Evolutionary conservation across 1,140 invertebrate genomes (phyloP).

Genomic region (Acarapis woodi): DNA sequence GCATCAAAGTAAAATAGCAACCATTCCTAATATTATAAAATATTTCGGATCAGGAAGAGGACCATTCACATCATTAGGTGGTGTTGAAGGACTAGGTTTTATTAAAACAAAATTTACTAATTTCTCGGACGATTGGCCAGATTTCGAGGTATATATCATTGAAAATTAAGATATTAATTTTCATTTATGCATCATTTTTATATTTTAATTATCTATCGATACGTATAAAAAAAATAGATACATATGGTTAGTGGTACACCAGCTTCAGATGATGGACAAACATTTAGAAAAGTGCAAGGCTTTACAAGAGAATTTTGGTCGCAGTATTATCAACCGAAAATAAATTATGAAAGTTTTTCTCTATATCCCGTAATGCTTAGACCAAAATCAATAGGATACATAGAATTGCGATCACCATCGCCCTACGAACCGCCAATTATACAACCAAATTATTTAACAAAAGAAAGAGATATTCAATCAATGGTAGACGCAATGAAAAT

Average conservation of each 20-base stretch:
- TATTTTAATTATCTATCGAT: too few species aligned
- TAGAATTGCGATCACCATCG: constrained; percentile 23
- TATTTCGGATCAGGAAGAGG: constrained; percentile 17
- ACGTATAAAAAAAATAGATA: too few species aligned
- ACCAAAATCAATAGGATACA: constrained; percentile 37
- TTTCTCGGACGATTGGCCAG: constrained; percentile 49
- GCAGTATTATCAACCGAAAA: constrained; percentile 12
- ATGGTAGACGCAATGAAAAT: constrained; percentile 16
- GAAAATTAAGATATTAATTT: too few species aligned
- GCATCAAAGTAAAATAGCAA: constrained; percentile 39
- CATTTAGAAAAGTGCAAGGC: constrained; percentile 35
- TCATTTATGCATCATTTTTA: too few species aligned
- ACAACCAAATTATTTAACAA: constrained; percentile 41
- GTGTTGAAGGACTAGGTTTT: constrained; percentile 50
- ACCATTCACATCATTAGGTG: constrained; percentile 45
- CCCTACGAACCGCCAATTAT: constrained; percentile 45
- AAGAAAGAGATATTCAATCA: constrained; percentile 28
- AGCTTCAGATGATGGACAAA: constrained; percentile 35
- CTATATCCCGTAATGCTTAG: constrained; percentile 35
- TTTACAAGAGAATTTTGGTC: constrained; percentile 31
- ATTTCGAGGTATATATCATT: too few species aligned
- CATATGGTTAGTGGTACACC: constrained; percentile 52
- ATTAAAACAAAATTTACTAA: constrained; percentile 61
- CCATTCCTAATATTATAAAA: constrained; percentile 25
- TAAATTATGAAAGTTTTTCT: constrained; percentile 23